These are phyloP conservation scores for Tenualosa ilisha DNA, from an alignment of 2,797 vertebrate genomes.

Conservation along the genomic window DNA sequence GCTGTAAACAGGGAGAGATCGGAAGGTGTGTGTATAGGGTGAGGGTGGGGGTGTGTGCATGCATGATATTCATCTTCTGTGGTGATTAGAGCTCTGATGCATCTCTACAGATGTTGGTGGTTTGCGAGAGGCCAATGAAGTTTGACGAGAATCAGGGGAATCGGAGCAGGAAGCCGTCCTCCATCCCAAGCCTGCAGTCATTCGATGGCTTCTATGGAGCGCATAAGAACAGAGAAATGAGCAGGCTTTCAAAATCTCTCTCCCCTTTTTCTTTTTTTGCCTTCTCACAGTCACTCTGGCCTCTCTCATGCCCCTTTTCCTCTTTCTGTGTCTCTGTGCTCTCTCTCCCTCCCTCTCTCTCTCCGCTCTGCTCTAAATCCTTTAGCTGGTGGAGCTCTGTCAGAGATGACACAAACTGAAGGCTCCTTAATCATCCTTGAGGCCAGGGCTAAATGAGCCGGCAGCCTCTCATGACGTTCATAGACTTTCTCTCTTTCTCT, in stretches of 20 bases:
- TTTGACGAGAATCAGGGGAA: too few relatives aligned
- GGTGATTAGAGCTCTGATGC: neutral
- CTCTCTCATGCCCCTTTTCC: neutral
- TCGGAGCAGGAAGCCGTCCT: neutral
- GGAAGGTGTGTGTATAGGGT: too few relatives aligned
- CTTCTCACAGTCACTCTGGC: neutral
- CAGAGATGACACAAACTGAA: slow-evolving; percentile 38
- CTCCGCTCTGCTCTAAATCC: slow-evolving; percentile 37
- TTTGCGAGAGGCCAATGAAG: neutral
- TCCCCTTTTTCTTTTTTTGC: neutral
- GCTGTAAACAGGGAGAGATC: neutral
- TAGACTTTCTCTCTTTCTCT: neutral
- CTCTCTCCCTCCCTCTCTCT: slow-evolving; percentile 2
- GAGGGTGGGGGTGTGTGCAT: neutral
- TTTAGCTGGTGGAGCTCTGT: slow-evolving; percentile 37
- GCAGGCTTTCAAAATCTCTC: neutral
- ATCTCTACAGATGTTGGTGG: neutral
- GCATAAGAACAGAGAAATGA: slow-evolving; percentile 15
- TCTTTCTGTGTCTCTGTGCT: neutral
- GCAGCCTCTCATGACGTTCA: neutral
- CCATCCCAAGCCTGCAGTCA: neutral
- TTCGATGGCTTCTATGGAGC: neutral
- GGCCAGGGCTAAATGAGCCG: slow-evolving; percentile 44
- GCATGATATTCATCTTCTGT: neutral
- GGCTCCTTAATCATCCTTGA: slow-evolving; percentile 39